Evolutionary conservation across 2,888 invertebrate genomes (phyloP), one percentile per base, ranked within the genome.

Genomic region (Itoplectis maculator): DNA sequence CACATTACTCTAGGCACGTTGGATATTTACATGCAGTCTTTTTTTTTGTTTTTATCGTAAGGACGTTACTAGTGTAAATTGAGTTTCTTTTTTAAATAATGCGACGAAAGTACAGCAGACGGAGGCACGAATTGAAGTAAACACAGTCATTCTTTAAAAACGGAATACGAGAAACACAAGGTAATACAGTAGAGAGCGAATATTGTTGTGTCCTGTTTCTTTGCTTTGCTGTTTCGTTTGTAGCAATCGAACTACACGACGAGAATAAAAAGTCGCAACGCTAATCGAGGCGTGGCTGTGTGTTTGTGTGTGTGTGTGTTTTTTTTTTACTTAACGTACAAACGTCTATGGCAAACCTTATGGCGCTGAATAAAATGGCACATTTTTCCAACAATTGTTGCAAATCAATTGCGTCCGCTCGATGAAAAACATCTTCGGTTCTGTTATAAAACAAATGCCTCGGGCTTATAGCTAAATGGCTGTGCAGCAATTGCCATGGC

Each of bases 301-400:
- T n/a, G n/a, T n/a, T n/a, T n/a, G n/a, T n/a, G n/a, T n/a, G n/a
- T n/a, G n/a, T 35, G 13, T 40, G 2, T n/a, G 5, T 47, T 5
- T n/a, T 47, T 40, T 61, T 37, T 61, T 23, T 8, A 40, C 35
- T 40, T 37, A 23, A 61, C 61, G 70, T 69, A 68, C 79, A 65
- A 78, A 49, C 66, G 79, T 76, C 79, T 82, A 82, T 82, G 82
- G 82, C 82, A 82, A 82, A 82, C 68, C 63, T 82, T 82, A 82
- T 79, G 82, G 82, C 82, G 79, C 72, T 73, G 76, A 74, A 68
- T 69, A 79, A 68, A 54, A 82, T 82, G 82, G 82, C 82, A 82
- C 82, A 63, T 63, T 73, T 76, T 66, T 61, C 9, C 51, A 23
- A 9, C 29, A 15, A 15, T 61, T 47, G 2, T 61, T 15, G 15